These are phyloP conservation scores for Prunella fulvescens DNA, from an alignment of 2,113 vertebrate species.

Conservation along the genomic window DNA sequence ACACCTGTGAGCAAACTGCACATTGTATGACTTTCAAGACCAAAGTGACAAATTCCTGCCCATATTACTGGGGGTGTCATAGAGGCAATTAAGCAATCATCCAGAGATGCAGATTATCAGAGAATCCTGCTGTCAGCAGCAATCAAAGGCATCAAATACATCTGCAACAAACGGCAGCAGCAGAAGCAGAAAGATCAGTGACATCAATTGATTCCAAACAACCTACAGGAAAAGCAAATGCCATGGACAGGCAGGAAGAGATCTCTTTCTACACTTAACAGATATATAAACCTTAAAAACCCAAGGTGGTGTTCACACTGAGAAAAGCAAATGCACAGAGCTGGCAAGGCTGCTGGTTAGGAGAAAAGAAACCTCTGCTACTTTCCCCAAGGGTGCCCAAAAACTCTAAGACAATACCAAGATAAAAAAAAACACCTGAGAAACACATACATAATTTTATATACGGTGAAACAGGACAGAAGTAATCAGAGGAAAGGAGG, in stretches of 20 bases:
- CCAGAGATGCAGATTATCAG: background rate
- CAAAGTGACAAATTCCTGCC: background rate
- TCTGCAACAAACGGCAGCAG: background rate
- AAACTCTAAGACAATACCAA: background rate
- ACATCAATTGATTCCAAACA: background rate
- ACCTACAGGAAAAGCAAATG: background rate
- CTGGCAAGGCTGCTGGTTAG: background rate
- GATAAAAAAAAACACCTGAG: too few species aligned
- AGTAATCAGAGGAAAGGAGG: background rate
- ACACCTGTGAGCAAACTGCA: background rate
- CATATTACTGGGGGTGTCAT: background rate
- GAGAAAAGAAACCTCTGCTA: background rate
- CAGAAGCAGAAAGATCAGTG: background rate
- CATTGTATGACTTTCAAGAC: background rate
- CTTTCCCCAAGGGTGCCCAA: background rate
- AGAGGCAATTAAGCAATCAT: background rate
- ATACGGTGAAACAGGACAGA: background rate
- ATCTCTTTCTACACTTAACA: background rate
- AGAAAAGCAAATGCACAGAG: background rate
- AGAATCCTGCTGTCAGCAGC: background rate
- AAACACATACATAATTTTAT: background rate
- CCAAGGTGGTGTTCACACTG: background rate
- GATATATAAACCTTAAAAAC: background rate
- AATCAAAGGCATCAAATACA: background rate
- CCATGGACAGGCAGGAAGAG: background rate